Evolutionary conservation across 2,113 vertebrate species (phyloP).

Genomic region (Nothoprocta pentlandii): DNA sequence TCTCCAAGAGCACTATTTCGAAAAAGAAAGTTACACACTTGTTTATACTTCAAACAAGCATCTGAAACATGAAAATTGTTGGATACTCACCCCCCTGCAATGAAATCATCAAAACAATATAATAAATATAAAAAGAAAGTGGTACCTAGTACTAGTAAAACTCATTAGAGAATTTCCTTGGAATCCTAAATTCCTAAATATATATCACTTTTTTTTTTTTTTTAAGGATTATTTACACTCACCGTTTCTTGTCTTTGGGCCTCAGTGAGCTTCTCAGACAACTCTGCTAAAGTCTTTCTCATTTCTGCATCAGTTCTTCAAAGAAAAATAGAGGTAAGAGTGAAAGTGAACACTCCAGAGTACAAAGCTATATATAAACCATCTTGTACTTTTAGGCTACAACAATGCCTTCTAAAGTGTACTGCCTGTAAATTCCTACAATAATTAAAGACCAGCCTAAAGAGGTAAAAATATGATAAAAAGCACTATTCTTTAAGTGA

Average conservation of each 20-base stretch:
- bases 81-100: background rate
- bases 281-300: conserved; percentile 84
- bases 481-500: background rate
- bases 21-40: background rate
- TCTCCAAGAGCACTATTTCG: background rate
- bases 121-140: background rate
- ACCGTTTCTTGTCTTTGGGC: conserved; percentile 86
- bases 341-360: background rate
- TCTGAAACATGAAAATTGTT: background rate
- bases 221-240: conserved; percentile 60
- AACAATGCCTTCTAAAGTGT: background rate
- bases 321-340: conserved; percentile 8
- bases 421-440: background rate
- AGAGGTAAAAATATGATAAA: background rate
- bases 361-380: background rate
- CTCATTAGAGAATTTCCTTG: background rate
- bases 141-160: background rate
- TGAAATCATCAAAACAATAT: background rate
- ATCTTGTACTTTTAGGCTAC: background rate
- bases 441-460: background rate
- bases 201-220: background rate
- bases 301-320: conserved; percentile 89
- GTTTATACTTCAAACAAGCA: background rate
- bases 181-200: background rate
- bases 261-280: conserved; percentile 81